Base-by-base conservation (phyloP, 2,888 invertebrate genomes). In the Ptilodon capucinus region DNA sequence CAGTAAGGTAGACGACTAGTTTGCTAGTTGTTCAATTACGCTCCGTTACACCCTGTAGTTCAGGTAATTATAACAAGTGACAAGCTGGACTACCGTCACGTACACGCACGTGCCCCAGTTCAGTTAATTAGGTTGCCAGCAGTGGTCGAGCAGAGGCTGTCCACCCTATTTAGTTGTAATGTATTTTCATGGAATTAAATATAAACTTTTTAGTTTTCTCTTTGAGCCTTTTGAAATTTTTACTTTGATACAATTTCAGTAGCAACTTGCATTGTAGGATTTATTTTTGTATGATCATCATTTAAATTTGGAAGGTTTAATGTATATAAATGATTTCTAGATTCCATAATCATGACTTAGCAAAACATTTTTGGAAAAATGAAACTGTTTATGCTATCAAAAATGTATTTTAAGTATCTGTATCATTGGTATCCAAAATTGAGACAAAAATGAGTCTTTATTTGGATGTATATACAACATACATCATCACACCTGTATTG, bases 51-150 rank as follows among this genome's bases (percentile, higher is more conserved):
- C 39, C 44, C 40, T 54, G 45, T 51, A 35, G 44, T 46, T 48
- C 19, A 40, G 19, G 45, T 51, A 60, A 63, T 61, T 60, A 63
- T 41, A 49, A 16, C 47, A 57, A 57, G 64, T 57, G 49, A 53
- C 51, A 54, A 32, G 48, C 42, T 34, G 28, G 40, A 41, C 45
- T 51, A 46, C 42, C 42, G 8, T 51, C 50, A 36, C 45, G 45
- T 44, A 57, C 49, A 58, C 60, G 54, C 54, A 54, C 60, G 60
- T 51, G 36, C 60, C 40, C 32, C 39, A 58, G 50, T 63, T 60
- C 46, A 42, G 50, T 54, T 51, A 65, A 65, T 63, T 65, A 60
- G 44, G 48, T 56, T 52, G 47, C 51, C 36, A 46, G 40, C 51
- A 47, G 51, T 52, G 55, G 51, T 61, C 42, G 38, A 44, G 39